Percentiles rank a stretch among this genome's conserved stretches.
These are phyloP conservation scores for Coreius guichenoti DNA, from an alignment of 2,797 vertebrate species.

Conservation along the genomic window DNA sequence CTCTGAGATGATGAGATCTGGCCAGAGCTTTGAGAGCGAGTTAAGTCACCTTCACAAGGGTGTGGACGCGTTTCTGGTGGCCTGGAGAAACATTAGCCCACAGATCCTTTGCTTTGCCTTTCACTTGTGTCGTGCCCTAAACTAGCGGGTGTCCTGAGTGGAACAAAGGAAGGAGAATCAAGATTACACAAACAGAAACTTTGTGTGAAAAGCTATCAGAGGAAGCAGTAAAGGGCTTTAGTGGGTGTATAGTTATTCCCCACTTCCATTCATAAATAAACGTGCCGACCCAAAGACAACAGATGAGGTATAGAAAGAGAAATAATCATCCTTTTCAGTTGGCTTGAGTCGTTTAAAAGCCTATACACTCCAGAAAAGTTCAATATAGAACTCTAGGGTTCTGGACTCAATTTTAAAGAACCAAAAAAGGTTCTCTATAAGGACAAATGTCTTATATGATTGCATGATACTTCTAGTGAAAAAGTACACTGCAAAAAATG, in stretches of 20 bases:
- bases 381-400: not conserved
- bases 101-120: conserved; percentile 52
- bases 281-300: conserved; percentile 53
- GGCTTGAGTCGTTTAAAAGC: not conserved
- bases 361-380: no score
- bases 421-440: not conserved
- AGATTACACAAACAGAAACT: conserved; percentile 75
- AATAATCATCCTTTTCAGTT: not conserved
- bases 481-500: no score
- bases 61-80: conserved; percentile 51
- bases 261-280: conserved; percentile 64
- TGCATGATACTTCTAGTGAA: no score
- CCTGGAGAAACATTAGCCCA: conserved; percentile 61
- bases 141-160: conserved; percentile 67
- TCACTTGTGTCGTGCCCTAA: conserved; percentile 64
- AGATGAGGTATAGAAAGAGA: conserved; percentile 36
- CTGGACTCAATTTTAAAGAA: no score
- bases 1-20: conserved; percentile 30
- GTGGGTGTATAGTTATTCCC: conserved; percentile 72
- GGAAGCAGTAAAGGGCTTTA: conserved; percentile 66
- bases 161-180: conserved; percentile 77
- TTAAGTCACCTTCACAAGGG: conserved; percentile 65
- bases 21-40: conserved; percentile 1
- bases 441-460: no score
- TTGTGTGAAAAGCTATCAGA: conserved; percentile 66